phyloP scores from a whole-genome alignment of 2,888 invertebrate genomes.

The Incurvaria masculella region DNA sequence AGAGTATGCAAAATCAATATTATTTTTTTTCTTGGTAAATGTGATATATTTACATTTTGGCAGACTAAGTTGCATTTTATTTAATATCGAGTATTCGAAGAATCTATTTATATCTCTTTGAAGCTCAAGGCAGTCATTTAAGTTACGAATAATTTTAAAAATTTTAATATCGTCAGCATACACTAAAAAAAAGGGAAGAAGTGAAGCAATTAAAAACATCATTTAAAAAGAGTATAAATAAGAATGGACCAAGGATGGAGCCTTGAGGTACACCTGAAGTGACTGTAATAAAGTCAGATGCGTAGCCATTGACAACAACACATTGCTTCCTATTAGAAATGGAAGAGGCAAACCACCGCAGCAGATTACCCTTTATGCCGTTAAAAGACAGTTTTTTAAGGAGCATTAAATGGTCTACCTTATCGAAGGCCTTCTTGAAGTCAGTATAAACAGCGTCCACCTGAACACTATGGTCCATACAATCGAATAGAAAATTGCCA shows the following conservation, averaged over 20 bases:
- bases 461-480: neutral
- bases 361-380: conserved; percentile 11
- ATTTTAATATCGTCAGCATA: neutral
- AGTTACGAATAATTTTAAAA: neutral
- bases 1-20: neutral
- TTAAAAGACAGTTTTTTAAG: conserved; percentile 10
- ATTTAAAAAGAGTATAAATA: conserved; percentile 15
- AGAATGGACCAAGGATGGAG: conserved; percentile 14
- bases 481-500: neutral
- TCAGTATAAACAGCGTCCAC: conserved; percentile 9
- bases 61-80: neutral
- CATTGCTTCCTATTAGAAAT: conserved; percentile 13
- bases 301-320: conserved; percentile 11
- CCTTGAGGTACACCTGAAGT: conserved; percentile 17
- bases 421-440: conserved; percentile 13
- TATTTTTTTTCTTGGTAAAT: neutral
- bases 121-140: neutral
- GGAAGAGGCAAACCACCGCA: conserved; percentile 14
- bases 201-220: conserved; percentile 10
- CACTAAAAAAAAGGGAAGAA: neutral
- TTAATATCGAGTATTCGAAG: neutral
- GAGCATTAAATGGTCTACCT: conserved; percentile 11
- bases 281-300: conserved; percentile 6
- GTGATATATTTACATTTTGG: neutral
- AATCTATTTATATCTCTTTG: neutral